Base-by-base conservation (phyloP, 2,888 invertebrate genomes). In the Melieria omissa region DNA sequence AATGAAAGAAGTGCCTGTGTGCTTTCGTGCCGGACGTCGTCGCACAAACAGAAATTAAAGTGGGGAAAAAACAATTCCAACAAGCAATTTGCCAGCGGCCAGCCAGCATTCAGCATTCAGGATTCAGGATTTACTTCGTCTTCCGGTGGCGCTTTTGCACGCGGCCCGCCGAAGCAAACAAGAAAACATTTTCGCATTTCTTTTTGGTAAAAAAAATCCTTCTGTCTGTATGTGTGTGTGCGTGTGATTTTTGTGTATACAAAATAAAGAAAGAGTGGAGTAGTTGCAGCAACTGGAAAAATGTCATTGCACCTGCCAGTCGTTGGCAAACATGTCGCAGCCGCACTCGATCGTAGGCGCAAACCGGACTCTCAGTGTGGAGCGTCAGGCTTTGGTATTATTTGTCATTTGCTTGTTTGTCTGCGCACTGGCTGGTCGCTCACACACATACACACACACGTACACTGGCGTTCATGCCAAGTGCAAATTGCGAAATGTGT, bases 21-120 rank as follows among this genome's bases (percentile, higher is more conserved):
- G 29, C 29, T 29, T 29, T 3, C 29, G 2, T 29, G 29, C 29
- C 29, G 29, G 67, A 7, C 49, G 45, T 14, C 16, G 49, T 49
- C 42, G 61, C 45, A 46, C 14, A 52, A 67, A 61, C 29, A 67
- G 67, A 67, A 67, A 67, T 67, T 67, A 67, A 67, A 67, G 57
- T 63, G 52, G 52, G 55, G 29, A 55, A 69, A 46, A 63, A 69
- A 63, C 63, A 62, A 69, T 62, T 45, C 52, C 12, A 29, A 54
- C 29, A 29, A 29, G 29, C 29, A 52, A 57, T 44, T 57, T 49
- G 69, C 69, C 55, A 63, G 16, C 16, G 69, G 69, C 55, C 63
- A 63, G 54, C 45, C 55, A 14, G 54, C 46, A 29, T 29, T n/a
- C 55, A 14, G 54, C 46, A 29, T 29, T n/a, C 61, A 61, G 54